Base-by-base conservation (phyloP, 2,888 invertebrate species). In the Chirona hameri region DNA sequence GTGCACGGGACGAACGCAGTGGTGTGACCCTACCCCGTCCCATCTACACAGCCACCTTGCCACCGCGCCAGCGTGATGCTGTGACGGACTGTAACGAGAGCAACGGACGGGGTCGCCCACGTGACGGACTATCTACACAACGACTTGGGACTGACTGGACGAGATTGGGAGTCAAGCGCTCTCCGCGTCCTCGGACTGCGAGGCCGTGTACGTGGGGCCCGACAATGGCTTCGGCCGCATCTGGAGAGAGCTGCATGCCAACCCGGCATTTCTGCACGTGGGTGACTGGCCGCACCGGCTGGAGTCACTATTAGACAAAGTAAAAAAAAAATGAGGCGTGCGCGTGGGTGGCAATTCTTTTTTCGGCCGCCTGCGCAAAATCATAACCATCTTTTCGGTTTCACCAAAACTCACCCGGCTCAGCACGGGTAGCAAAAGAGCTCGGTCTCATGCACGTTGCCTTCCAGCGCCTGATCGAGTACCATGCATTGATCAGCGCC, bases 1-100 rank as follows among this genome's bases (percentile, higher is more conserved):
- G 69, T 69, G 27, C 69, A 69, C 69, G 69, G 69, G 69, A 69
- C 69, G 14, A 69, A 27, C 27, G 69, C 69, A 15, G 69, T 69
- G 69, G 12, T 69, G 29, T 5, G 69, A 2, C 29, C 69, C 0
- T 27, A 29, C 7, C 27, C 69, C 9, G 69, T 29, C 29, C 69
- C 69, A 9, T 69, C 12, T 69, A 69, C 12, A 69, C 69, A 15
- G 69, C 69, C 60, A 60, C 60, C 60, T 18, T 60, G 7, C 60
- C 60, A 18, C 60, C 60, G 24, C 15, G 60, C 18, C 15, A 4
- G 60, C 60, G 60, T 60, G 60, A 60, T 24, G 21, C 60, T 24
- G 60, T 60, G 24, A 60, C 60, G 9, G 60, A 24, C 21, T 60
- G 60, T 24, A 60, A 60, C 60, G 60, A 60, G 60, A 60, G 18